These are phyloP conservation scores for Hiodon alosoides DNA, from an alignment of 2,113 vertebrate genomes.

Conservation along the genomic window DNA sequence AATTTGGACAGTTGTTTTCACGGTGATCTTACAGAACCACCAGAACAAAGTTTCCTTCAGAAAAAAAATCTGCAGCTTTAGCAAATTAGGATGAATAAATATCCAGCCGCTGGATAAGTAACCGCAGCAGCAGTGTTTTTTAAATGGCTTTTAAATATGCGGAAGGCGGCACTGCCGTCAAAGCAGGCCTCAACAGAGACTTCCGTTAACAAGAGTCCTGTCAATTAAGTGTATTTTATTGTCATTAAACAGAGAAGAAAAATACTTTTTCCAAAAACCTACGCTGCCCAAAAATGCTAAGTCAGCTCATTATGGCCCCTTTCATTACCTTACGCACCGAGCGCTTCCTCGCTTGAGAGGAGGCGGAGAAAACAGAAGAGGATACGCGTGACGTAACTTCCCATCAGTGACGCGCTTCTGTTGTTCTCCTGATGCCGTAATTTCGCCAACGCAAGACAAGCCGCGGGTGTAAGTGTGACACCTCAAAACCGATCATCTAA, in stretches of 20 bases:
- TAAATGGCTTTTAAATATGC: conserved; percentile 43
- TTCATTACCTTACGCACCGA: conserved; percentile 62
- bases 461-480: conserved; percentile 56
- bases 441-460: conserved; percentile 35
- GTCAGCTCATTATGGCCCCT: conserved; percentile 41
- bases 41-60: no score
- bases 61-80: no score
- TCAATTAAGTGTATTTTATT: conserved; percentile 51
- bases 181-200: conserved; percentile 18
- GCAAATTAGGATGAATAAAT: no score
- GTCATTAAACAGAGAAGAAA: conserved; percentile 45
- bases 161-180: conserved; percentile 35
- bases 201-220: conserved; percentile 52
- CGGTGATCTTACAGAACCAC: no score
- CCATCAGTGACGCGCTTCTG: neutral
- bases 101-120: no score
- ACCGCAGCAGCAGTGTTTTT: neutral
- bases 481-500: conserved; percentile 55
- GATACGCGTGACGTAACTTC: conserved; percentile 53
- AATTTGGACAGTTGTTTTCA: no score
- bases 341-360: conserved; percentile 46
- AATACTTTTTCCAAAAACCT: conserved; percentile 55
- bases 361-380: neutral
- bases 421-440: conserved; percentile 31
- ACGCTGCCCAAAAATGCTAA: conserved; percentile 64